A percentile compares a stretch with the other conserved stretches of the same genome.
Conservation (phyloP, 1,140 invertebrate species). For the Lycorma delicatula region DNA sequence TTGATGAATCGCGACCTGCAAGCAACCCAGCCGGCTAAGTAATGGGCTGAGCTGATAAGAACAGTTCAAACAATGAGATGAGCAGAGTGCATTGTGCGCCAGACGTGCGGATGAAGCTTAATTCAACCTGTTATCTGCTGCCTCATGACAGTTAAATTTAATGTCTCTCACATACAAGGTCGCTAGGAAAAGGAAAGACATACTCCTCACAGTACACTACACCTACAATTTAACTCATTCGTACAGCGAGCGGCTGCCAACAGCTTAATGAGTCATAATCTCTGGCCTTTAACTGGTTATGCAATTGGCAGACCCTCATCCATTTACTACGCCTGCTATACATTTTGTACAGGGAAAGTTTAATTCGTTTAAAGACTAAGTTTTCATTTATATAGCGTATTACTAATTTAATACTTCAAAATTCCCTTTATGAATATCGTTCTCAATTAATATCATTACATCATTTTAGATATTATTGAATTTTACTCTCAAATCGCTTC, state of each 20-base stretch:
- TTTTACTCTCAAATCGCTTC: too few relatives aligned
- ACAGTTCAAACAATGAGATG: slow-evolving; percentile 4
- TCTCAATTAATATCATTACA: too few relatives aligned
- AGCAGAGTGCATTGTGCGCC: not conserved
- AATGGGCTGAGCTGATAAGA: not conserved
- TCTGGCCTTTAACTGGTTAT: not conserved
- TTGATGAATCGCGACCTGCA: not conserved
- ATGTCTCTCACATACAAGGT: slow-evolving; percentile 5
- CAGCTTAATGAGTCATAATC: slow-evolving; percentile 5
- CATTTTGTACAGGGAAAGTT: too few relatives aligned
- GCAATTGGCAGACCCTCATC: not conserved
- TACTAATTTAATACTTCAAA: too few relatives aligned
- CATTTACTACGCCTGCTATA: too few relatives aligned
- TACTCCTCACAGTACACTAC: not conserved
- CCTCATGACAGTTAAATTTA: slow-evolving; percentile 7
- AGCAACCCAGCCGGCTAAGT: not conserved
- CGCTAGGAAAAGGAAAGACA: not conserved
- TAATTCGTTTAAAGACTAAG: too few relatives aligned
- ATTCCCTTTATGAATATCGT: too few relatives aligned
- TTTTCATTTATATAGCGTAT: too few relatives aligned
- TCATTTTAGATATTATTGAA: too few relatives aligned
- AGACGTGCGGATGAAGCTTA: slow-evolving; percentile 6
- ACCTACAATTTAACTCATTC: not conserved
- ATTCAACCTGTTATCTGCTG: slow-evolving; percentile 7
- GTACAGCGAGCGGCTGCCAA: not conserved